Conservation (phyloP, 2,888 invertebrate genomes). For the Aproaerema taeniolella region DNA sequence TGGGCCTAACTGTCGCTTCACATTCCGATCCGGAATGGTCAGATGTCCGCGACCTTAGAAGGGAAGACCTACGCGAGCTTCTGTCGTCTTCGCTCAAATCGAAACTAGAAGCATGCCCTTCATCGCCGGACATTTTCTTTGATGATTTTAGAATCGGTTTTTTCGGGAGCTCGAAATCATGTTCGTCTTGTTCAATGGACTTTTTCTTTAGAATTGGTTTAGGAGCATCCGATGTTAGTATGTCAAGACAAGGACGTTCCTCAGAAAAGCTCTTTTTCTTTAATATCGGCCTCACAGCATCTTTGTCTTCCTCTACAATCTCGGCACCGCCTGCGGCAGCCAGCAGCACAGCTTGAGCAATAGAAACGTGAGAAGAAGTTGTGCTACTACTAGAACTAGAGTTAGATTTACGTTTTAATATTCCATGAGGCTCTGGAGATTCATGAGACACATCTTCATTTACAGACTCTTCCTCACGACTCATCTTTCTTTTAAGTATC, state of each 20-base stretch:
- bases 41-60: conserved; percentile 72
- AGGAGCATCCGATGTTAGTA: conserved; percentile 66
- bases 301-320: conserved; percentile 75
- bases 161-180: conserved; percentile 83
- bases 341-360: conserved; percentile 81
- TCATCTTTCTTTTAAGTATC: conserved; percentile 84
- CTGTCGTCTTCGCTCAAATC: conserved; percentile 74
- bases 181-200: conserved; percentile 85
- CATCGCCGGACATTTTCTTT: conserved; percentile 81
- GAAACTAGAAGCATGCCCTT: conserved; percentile 73
- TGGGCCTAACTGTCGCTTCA: conserved; percentile 78
- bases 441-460: conserved; percentile 79
- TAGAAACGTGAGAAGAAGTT: conserved; percentile 81
- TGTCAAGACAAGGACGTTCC: conserved; percentile 77
- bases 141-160: conserved; percentile 88
- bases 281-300: conserved; percentile 84
- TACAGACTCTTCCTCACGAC: conserved; percentile 79
- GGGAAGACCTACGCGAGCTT: conserved; percentile 76
- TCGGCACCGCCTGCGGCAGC: conserved; percentile 80
- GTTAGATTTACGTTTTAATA: conserved; percentile 87
- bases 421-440: conserved; percentile 85
- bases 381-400: conserved; percentile 82
- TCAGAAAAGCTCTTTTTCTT: conserved; percentile 89
- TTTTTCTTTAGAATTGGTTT: conserved; percentile 93
- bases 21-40: conserved; percentile 76